Base-by-base conservation (phyloP, 2,888 invertebrate species). In the Unio pictorum region DNA sequence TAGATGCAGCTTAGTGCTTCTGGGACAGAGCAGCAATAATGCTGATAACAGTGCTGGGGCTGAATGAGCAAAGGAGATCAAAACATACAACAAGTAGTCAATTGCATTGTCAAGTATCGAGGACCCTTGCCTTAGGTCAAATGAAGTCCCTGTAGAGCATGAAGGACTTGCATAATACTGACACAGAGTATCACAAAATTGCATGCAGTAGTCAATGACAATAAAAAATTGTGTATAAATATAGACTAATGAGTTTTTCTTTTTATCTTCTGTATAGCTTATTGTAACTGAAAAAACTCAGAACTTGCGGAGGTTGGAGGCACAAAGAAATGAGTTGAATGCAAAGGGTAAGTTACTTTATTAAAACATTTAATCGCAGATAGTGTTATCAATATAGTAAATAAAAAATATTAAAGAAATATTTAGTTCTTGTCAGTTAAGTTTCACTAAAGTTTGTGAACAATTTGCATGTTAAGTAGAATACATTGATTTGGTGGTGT, bases 251-350 rank as follows among this genome's bases (percentile, higher is more conserved):
- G 11, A 45, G 15, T 45, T 45, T 30, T 11, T 45, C 45, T 30
- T 64, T 23, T 63, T 8, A 34, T 67, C 26, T 66, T 67, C 55
- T 60, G 83, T 88, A 63, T 80, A 92, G 91, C 92, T 98, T 68
- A 93, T 96, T 82, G 97, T 99, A 7, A 96, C 97, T n/a, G 98
- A 99, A 86, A 99, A 99, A 89, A 95, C 96, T 82, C 98, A 98
- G 91, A 99, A 99, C 91, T 92, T 99, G 66, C 93, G 99, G 68
- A 94, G 99, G 89, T 92, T 99, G 74, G 98, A 99, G 91, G 99
- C 99, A 23, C 99, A 99, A 90, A 93, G 99, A 80, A 99, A 99
- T 93, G 99, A 99, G 90, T 93, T 99, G 1, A 99, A 99, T 91
- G 97, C 98, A 15, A 99, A 99, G 94, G 96, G 96, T 95, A 75